Evolutionary conservation across 2,888 invertebrate species (phyloP).

Genomic region (Gasteruption jaculator): DNA sequence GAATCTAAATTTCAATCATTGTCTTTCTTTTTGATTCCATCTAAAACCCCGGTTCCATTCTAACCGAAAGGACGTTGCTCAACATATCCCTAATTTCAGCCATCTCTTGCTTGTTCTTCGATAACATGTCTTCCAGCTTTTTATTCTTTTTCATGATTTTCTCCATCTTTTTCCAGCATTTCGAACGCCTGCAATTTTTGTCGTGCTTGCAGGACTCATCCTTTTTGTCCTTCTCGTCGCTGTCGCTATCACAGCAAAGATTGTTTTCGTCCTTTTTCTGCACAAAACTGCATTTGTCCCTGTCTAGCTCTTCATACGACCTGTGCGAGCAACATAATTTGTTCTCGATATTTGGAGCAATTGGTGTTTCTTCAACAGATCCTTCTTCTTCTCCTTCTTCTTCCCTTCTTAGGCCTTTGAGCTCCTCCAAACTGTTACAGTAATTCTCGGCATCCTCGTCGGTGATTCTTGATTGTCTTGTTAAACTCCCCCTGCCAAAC

Average conservation of each 20-base stretch:
- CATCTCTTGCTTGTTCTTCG: constrained; percentile 36
- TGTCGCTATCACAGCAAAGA: constrained; percentile 20
- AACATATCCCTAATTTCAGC: constrained; percentile 40
- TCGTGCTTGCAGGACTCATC: constrained; percentile 23
- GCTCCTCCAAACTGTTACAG: no score
- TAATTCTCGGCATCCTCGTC: constrained; percentile 25
- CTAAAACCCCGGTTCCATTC: constrained; percentile 45
- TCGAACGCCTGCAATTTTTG: constrained; percentile 22
- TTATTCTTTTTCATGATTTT: constrained; percentile 37
- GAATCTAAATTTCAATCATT: no score
- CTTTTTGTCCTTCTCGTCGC: constrained; percentile 16
- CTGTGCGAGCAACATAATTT: no score
- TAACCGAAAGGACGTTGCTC: constrained; percentile 37
- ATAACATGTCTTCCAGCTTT: constrained; percentile 35
- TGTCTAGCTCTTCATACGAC: no score
- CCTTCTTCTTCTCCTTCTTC: no score
- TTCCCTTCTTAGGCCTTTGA: no score
- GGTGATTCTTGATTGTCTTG: constrained; percentile 38
- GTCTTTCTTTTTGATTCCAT: no score
- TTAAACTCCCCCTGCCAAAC: constrained; percentile 34
- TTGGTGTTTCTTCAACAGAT: no score
- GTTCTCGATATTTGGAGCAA: no score
- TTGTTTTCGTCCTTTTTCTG: no score
- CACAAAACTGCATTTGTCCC: no score
- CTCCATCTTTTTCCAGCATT: constrained; percentile 35